phyloP scores from a whole-genome alignment of 2,888 invertebrate species.

The Phaonia tiefii region DNA sequence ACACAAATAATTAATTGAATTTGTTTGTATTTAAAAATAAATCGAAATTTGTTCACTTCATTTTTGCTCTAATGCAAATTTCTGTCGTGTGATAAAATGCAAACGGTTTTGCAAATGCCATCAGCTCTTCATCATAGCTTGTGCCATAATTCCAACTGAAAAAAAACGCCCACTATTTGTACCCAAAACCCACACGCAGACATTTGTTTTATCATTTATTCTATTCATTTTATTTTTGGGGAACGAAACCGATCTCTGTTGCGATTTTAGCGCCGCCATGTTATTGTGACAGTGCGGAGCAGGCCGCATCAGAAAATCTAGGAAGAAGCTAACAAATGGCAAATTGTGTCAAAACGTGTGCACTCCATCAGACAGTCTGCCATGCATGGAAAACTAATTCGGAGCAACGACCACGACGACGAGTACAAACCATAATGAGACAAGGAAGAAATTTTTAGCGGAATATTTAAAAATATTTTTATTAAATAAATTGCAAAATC shows the following conservation, averaged over 20 bases:
- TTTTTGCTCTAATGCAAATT: not conserved
- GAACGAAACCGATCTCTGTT: not conserved
- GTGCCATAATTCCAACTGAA: not conserved
- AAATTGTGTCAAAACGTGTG: too few relatives aligned
- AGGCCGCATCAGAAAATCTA: not conserved
- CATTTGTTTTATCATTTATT: not conserved
- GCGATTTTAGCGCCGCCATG: slow-evolving; percentile 15
- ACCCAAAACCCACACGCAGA: slow-evolving; percentile 7
- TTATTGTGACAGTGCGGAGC: not conserved
- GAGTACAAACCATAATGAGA: too few relatives aligned
- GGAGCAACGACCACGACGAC: too few relatives aligned
- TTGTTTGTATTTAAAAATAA: not conserved
- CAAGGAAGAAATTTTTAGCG: too few relatives aligned
- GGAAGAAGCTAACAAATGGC: not conserved
- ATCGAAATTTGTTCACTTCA: slow-evolving; percentile 1
- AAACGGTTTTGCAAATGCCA: not conserved
- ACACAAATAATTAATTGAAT: slow-evolving; percentile 9
- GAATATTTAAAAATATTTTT: too few relatives aligned
- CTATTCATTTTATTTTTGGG: not conserved
- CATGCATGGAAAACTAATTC: too few relatives aligned
- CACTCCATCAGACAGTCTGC: not conserved
- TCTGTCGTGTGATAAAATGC: slow-evolving; percentile 6
- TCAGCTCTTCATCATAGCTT: too few relatives aligned
- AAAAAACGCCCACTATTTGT: slow-evolving; percentile 11
- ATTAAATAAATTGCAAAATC: too few relatives aligned